A percentile compares a stretch with the other conserved stretches of the same genome.
These are phyloP conservation scores for Chelmon rostratus DNA, from an alignment of 2,797 vertebrate species.

Conservation along the genomic window DNA sequence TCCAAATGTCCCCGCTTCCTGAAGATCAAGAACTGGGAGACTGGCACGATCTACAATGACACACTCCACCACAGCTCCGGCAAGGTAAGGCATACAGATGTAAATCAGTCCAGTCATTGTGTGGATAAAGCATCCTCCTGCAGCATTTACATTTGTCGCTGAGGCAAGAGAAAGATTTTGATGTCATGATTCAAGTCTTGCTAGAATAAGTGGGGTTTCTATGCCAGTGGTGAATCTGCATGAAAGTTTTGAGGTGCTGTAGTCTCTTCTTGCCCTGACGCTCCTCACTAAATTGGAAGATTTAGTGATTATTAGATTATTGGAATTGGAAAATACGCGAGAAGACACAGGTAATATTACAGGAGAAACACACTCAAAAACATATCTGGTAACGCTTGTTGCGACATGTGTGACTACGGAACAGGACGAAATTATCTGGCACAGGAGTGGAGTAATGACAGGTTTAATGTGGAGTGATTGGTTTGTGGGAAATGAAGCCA, in stretches of 20 bases:
- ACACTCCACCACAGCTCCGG: slow-evolving; percentile 91
- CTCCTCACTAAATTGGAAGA: not conserved
- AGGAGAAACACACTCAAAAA: too few relatives aligned
- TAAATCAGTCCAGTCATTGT: not conserved
- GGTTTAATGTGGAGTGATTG: too few relatives aligned
- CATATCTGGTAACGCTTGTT: too few relatives aligned
- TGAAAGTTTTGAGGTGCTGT: not conserved
- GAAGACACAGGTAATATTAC: too few relatives aligned
- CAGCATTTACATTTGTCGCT: not conserved
- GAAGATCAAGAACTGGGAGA: slow-evolving; percentile 98
- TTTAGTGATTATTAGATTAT: too few relatives aligned
- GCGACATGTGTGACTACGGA: too few relatives aligned
- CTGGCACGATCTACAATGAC: slow-evolving; percentile 88
- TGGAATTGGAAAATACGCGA: too few relatives aligned
- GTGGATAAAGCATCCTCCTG: not conserved
- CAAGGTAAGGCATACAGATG: slow-evolving; percentile 81
- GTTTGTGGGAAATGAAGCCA: too few relatives aligned
- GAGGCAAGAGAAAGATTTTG: slow-evolving; percentile 5
- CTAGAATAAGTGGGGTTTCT: not conserved
- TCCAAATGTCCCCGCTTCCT: slow-evolving; percentile 95
- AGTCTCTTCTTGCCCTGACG: not conserved
- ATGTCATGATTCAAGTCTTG: not conserved
- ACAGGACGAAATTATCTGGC: too few relatives aligned
- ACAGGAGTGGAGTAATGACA: too few relatives aligned
- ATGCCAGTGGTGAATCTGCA: not conserved